Evolutionary conservation across 2,113 vertebrate genomes (phyloP).

Genomic region (Ahaetulla prasina): DNA sequence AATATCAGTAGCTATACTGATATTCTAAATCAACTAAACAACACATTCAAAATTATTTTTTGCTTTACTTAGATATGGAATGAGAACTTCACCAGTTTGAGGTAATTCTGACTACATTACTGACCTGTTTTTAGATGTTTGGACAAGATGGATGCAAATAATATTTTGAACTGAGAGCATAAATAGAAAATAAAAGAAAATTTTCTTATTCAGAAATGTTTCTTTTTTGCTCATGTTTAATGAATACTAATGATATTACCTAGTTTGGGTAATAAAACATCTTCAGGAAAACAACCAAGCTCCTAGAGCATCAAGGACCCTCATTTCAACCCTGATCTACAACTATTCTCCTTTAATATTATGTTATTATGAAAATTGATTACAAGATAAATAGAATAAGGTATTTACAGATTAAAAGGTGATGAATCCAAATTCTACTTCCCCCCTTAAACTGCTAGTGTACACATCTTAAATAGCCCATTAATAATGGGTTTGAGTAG

Average conservation of each 20-base stretch:
- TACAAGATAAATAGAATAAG: neutral
- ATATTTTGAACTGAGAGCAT: neutral
- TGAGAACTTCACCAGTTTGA: neutral
- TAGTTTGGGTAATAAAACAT: neutral
- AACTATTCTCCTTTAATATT: neutral
- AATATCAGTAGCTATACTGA: too few species aligned
- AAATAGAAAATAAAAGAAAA: neutral
- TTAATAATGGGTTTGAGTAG: neutral
- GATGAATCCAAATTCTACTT: neutral
- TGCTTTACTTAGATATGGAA: neutral
- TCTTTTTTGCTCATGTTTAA: neutral
- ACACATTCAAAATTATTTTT: neutral
- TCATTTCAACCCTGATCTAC: neutral
- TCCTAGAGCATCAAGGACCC: neutral
- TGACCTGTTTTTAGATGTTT: neutral
- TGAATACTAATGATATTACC: neutral
- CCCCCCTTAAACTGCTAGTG: neutral
- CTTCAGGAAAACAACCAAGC: neutral
- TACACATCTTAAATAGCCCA: neutral
- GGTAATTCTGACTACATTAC: neutral
- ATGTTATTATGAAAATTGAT: neutral
- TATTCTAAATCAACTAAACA: neutral
- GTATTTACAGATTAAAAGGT: slow-evolving; percentile 8
- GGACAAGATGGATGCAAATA: neutral
- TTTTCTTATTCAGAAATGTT: neutral